Base-by-base conservation (phyloP, 2,888 invertebrate genomes). In the Homarus gammarus region DNA sequence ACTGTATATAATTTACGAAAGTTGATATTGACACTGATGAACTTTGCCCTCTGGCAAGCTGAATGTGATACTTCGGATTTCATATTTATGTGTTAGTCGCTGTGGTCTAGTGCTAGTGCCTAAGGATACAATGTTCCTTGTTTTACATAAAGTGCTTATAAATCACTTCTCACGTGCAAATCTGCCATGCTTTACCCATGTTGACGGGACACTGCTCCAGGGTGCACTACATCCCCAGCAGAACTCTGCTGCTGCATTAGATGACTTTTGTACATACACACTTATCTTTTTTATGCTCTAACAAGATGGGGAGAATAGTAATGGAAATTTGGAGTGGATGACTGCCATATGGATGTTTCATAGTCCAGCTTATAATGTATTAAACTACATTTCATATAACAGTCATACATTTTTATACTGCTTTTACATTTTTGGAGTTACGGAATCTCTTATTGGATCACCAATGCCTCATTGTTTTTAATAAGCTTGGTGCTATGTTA, bases 121-220 rank as follows among this genome's bases (percentile, higher is more conserved):
- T 87, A 87, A 87, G 87, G 87, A 87, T 87, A 87, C 87, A 87
- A 87, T 87, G 87, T 87, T 87, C 87, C 87, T 87, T 87, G 82
- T 85, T 77, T 85, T 56, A 77, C 85, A 85, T 51, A 51, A 84
- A 85, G 85, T 85, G 85, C 85, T 85, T 85, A 56, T 77, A 40
- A 61, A 64, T 73, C 85, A 85, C 85, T 77, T 77, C 64, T 81
- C 38, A 81, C 81, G 56, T 61, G 81, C 56, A 31, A 51, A 36
- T 56, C 81, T 61, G 56, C 64, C 83, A 72, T 72, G 72, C 72
- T 83, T 83, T 33, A 68, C 68, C 68, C 33, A 44, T 31, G 22
- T 72, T 83, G 83, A 68, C 40, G 61, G 79, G 73, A 72, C 83
- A 27, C 49, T 31, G 82, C 22, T 1, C 68, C 56, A 49, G 15